Percentiles rank a stretch among this genome's conserved stretches.
phyloP scores from a whole-genome alignment of 2,113 vertebrate species.

The Miniopterus natalensis region DNA sequence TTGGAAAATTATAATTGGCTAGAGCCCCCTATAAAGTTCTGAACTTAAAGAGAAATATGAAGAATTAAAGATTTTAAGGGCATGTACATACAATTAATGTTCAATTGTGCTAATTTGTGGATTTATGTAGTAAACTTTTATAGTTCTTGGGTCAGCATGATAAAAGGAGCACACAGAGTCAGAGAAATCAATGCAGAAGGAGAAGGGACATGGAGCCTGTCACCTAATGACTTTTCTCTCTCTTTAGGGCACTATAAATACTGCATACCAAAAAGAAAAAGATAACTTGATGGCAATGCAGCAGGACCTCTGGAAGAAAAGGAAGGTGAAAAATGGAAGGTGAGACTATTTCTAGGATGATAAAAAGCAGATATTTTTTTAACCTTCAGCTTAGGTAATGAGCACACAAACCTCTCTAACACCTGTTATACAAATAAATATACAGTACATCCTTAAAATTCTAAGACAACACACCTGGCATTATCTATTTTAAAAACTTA shows the following conservation, averaged over 20 bases:
- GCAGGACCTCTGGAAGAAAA: not conserved
- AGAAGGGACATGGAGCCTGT: not conserved
- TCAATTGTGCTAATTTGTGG: not conserved
- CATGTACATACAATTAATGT: not conserved
- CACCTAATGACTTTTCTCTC: not conserved
- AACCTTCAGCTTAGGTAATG: not conserved
- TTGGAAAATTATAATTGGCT: slow-evolving; percentile 28
- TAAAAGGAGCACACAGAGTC: not conserved
- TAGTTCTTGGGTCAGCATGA: not conserved
- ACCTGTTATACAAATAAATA: not conserved
- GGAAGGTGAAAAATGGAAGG: not conserved
- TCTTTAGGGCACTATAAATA: not conserved
- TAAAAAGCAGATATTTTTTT: not conserved
- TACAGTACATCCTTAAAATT: not conserved
- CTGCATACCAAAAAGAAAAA: not conserved
- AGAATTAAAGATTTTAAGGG: slow-evolving; percentile 51
- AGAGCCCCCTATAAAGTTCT: not conserved
- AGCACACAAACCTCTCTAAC: not conserved
- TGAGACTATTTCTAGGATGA: not conserved
- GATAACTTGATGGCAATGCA: not conserved
- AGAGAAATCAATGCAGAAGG: not conserved
- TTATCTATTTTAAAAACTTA: slow-evolving; percentile 28
- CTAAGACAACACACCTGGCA: not conserved
- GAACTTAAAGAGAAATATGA: slow-evolving; percentile 54
- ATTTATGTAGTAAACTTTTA: not conserved